Conservation (phyloP, 2,888 invertebrate species). For the Sphaerophoria taeniata region DNA sequence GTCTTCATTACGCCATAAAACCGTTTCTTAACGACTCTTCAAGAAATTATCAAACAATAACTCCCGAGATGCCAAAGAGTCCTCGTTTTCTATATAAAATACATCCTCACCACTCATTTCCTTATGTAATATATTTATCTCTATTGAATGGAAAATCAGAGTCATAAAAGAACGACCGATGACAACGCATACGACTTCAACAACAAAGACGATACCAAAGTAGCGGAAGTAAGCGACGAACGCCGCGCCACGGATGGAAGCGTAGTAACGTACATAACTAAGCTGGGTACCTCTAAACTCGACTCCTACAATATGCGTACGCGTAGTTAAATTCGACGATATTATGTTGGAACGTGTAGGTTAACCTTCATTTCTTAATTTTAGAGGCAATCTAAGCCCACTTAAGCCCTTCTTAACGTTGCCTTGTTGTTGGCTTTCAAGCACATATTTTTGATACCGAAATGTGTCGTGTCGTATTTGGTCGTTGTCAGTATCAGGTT, state of each 20-base stretch:
- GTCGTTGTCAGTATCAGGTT: conserved; percentile 32
- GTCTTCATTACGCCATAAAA: conserved; percentile 66
- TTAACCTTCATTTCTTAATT: conserved; percentile 71
- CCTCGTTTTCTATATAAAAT: conserved; percentile 47
- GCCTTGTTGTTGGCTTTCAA: conserved; percentile 63
- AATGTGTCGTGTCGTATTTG: conserved; percentile 42
- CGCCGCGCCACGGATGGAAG: background rate
- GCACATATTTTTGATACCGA: conserved; percentile 55
- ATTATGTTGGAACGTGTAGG: conserved; percentile 20
- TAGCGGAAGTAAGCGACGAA: too few species aligned
- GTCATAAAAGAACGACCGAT: conserved; percentile 41
- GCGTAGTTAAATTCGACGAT: background rate
- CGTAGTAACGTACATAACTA: background rate
- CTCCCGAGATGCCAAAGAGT: conserved; percentile 56
- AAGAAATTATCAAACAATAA: conserved; percentile 74
- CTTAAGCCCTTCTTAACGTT: conserved; percentile 68
- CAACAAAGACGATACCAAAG: background rate
- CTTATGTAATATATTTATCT: too few species aligned
- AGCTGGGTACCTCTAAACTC: too few species aligned
- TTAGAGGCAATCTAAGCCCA: conserved; percentile 62
- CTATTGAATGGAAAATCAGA: conserved; percentile 70
- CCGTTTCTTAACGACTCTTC: conserved; percentile 67
- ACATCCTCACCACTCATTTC: conserved; percentile 26
- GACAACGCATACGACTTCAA: background rate
- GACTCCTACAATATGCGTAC: too few species aligned